A percentile compares a stretch with the other conserved stretches of the same genome.
phyloP scores from a whole-genome alignment of 2,888 invertebrate genomes.

The Cheilosia vulpina region DNA sequence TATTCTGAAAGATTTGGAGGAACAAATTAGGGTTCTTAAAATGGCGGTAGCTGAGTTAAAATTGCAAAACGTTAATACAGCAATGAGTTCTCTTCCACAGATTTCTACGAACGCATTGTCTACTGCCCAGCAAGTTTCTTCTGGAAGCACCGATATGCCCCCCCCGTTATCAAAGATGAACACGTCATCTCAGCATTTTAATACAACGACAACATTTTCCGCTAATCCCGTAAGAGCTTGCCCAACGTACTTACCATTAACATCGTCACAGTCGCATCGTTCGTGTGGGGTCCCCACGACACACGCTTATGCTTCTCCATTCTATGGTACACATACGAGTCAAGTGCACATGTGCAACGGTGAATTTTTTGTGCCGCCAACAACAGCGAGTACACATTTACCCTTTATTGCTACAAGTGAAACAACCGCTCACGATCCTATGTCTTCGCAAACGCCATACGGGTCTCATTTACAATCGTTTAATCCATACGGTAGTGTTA shows the following conservation, averaged over 20 bases:
- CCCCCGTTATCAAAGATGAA: neutral
- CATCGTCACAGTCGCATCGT: neutral
- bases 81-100: neutral
- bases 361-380: neutral
- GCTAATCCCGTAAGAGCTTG: neutral
- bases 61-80: neutral
- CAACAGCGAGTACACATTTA: neutral
- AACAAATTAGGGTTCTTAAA: too few relatives aligned
- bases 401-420: neutral
- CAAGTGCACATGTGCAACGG: constrained; percentile 1
- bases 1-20: too few relatives aligned
- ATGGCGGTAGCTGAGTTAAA: too few relatives aligned
- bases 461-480: neutral
- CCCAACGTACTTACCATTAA: neutral
- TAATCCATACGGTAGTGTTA: constrained; percentile 27
- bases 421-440: constrained; percentile 2
- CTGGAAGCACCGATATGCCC: neutral
- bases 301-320: neutral
- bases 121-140: neutral
- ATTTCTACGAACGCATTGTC: constrained; percentile 11
- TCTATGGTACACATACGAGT: neutral
- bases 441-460: constrained; percentile 2
- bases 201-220: neutral
- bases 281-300: neutral
- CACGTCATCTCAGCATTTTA: neutral